Evolutionary conservation across 2,113 vertebrate genomes (phyloP), one percentile per base, ranked within the genome.

Genomic region (Cariama cristata): DNA sequence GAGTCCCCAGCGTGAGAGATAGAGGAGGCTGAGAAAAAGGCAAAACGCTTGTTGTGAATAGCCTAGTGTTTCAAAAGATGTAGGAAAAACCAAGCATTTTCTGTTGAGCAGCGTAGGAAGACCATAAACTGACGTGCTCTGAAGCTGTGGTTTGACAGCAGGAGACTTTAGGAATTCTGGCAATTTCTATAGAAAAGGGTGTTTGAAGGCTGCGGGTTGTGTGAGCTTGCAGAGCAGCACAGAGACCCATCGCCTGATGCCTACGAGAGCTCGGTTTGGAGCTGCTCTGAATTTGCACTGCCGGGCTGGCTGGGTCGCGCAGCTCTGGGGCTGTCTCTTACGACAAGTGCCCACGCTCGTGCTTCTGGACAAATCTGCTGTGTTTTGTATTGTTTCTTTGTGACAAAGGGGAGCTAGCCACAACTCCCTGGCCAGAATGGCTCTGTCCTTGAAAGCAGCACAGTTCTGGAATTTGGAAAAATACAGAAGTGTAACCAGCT

Each of bases 301-400:
- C 74, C 4, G 11, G 72, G 33, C 32, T 1, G 24, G 32, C 32
- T 16, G 49, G n/a, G 26, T 15, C 14, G 3, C 4, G 4, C n/a
- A 2, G 3, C 44, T 2, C 32, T 12, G 8, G 0, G 8, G 27
- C 66, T 10, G 14, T 6, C 49, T 44, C 26, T 6, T 15, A 2
- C 2, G 4, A 6, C 20, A 5, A 22, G 79, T 1, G n/a, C 58
- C 69, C 8, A 0, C 4, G 23, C 56, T 40, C 3, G 1, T 15
- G 28, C 47, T 49, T 22, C 68, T 11, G 23, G 49, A 7, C 30
- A 4, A 7, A 52, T 1, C 53, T 23, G 40, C n/a, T 8, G 0
- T 2, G 3, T 12, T 28, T 6, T 50, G 10, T 9, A 1, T 6
- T 21, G 50, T 14, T 49, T 16, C 80, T 27, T 14, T 44, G 49